These are phyloP conservation scores for Mixornis gularis DNA, from an alignment of 2,113 vertebrate genomes.

Conservation along the genomic window DNA sequence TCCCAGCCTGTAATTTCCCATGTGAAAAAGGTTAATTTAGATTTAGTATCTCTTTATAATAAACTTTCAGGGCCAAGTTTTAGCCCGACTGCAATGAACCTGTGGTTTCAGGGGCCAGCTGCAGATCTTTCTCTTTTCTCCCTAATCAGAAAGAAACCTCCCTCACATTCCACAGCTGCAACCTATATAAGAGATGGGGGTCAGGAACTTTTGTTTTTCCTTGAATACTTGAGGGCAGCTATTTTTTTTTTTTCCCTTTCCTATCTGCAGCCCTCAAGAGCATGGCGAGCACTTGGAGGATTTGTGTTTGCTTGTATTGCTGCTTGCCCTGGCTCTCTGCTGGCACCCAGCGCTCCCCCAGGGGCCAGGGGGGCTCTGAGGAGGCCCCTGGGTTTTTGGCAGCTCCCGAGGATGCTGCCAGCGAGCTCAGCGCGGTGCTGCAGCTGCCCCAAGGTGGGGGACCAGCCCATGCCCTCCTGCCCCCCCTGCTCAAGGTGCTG, in stretches of 20 bases:
- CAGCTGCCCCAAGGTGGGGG: neutral
- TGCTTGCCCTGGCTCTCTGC: slow-evolving; percentile 34
- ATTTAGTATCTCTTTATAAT: neutral
- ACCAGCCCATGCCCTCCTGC: slow-evolving; percentile 45
- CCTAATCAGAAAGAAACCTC: slow-evolving; percentile 23
- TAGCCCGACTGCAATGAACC: neutral
- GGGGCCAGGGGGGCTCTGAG: neutral
- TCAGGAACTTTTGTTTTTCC: neutral
- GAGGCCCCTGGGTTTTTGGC: neutral
- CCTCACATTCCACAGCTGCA: slow-evolving; percentile 39
- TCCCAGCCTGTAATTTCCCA: neutral
- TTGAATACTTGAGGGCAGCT: neutral
- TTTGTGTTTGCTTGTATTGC: slow-evolving; percentile 56
- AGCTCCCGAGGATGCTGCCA: neutral
- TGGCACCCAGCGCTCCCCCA: neutral
- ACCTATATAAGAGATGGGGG: slow-evolving; percentile 56
- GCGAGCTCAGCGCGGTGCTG: neutral
- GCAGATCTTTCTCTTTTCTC: neutral
- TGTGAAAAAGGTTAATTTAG: neutral
- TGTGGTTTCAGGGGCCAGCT: slow-evolving; percentile 23
- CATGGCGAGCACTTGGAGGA: slow-evolving; percentile 51
- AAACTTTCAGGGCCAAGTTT: neutral
- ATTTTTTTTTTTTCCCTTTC: neutral
- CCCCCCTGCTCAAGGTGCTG: slow-evolving; percentile 80
- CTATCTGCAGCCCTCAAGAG: neutral